Evolutionary conservation across 2,888 invertebrate species (phyloP), one percentile per base, ranked within the genome.

Genomic region (Trisateles emortualis): DNA sequence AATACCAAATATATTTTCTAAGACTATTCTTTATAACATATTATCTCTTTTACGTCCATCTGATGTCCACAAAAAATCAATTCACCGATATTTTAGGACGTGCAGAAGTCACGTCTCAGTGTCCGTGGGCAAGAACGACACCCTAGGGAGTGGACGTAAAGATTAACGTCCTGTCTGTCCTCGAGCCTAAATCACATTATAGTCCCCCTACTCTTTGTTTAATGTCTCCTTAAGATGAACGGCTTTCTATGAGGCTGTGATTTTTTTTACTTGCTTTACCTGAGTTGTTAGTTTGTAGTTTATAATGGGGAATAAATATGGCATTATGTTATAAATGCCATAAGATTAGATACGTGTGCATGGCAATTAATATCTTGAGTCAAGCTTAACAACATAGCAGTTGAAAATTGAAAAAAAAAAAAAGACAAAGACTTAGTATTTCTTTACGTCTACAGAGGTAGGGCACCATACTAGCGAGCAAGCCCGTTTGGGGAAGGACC

Each of bases 81-180:
- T 82, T 74, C 71, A 55, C 67, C 66, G 71, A 69, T 70, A 68
- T 70, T 73, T 72, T 68, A 74, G 72, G 72, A 79, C 67, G 76
- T 72, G 74, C 68, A 81, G 83, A 84, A 87, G 86, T 87, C 90
- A 90, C 89, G 88, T 88, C 68, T 68, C 61, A 48, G 36, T 60
- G 69, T 64, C 77, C 64, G 75, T 75, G 78, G 79, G 55, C 72
- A 65, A 59, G 70, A 84, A 90, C 84, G 83, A 80, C 83, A 72
- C 90, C 85, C 89, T 24, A 17, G 90, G 87, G 90, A 87, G 72
- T 65, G 68, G 69, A 72, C 74, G 69, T 69, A 74, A 78, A 89
- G 90, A 90, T 91, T 90, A 88, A 91, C 88, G 88, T 74, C 72
- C 69, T 85, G 87, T 84, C 86, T 86, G 87, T 88, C 87, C 87